Conservation (phyloP, 2,888 invertebrate genomes). For the Yponomeuta sedellus region DNA sequence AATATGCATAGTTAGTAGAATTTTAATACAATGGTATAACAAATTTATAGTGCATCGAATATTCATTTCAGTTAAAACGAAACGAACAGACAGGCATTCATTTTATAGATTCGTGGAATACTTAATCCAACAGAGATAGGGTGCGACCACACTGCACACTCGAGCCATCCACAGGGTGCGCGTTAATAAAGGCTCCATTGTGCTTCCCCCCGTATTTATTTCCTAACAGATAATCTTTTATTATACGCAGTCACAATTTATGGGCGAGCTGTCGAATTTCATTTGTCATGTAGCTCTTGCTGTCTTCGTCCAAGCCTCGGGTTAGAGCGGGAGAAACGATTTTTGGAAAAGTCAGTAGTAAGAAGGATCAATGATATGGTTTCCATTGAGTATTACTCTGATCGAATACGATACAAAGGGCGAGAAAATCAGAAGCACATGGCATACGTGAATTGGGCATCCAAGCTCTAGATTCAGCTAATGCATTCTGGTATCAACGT, state of each 20-base stretch:
- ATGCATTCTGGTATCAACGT: too few species aligned
- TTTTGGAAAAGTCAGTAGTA: neutral
- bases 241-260: constrained; percentile 65
- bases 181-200: constrained; percentile 66
- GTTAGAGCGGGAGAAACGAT: neutral
- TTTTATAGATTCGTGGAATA: too few species aligned
- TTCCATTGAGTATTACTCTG: too few species aligned
- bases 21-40: too few species aligned
- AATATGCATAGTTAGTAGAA: too few species aligned
- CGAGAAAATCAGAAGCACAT: too few species aligned
- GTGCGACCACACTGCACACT: constrained; percentile 2
- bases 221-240: constrained; percentile 70
- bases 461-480: too few species aligned
- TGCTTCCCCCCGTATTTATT: constrained; percentile 65
- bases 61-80: too few species aligned
- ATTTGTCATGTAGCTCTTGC: constrained; percentile 52
- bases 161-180: constrained; percentile 33
- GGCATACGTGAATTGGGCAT: too few species aligned
- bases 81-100: too few species aligned
- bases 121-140: constrained; percentile 9
- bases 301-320: constrained; percentile 10
- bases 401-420: too few species aligned
- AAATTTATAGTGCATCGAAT: too few species aligned
- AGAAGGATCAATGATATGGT: neutral
- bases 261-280: constrained; percentile 61